These are phyloP conservation scores for Micromussa lordhowensis DNA, from an alignment of 92 coral and sea anemone species.

Conservation along the genomic window DNA sequence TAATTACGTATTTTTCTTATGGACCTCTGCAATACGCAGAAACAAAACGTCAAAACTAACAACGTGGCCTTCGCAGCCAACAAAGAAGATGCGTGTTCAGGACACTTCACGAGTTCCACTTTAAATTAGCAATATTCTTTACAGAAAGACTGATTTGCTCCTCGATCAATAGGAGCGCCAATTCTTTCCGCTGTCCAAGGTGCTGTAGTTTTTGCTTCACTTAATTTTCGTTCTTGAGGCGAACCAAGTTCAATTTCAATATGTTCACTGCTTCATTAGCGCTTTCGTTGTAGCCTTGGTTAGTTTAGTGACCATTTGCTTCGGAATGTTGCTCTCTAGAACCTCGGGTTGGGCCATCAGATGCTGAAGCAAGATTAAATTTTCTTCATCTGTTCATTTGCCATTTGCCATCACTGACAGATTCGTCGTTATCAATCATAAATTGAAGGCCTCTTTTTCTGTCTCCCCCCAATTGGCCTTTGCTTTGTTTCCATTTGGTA, in stretches of 20 bases:
- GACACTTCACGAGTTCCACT: constrained; percentile 5
- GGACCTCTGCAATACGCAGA: not conserved
- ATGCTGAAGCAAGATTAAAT: constrained; percentile 46
- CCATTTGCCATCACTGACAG: constrained; percentile 48
- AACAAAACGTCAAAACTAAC: constrained; percentile 27
- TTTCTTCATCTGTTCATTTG: constrained; percentile 56
- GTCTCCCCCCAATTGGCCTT: constrained; percentile 47
- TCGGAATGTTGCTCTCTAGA: constrained; percentile 23
- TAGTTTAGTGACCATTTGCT: constrained; percentile 25
- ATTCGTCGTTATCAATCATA: constrained; percentile 45
- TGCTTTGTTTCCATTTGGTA: constrained; percentile 33
- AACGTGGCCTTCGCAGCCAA: constrained; percentile 14
- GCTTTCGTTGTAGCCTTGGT: constrained; percentile 40
- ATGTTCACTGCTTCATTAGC: constrained; percentile 27
- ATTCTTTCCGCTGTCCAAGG: constrained; percentile 27
- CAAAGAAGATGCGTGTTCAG: constrained; percentile 9
- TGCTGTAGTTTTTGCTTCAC: constrained; percentile 39
- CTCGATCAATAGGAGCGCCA: constrained; percentile 30
- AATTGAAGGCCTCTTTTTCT: constrained; percentile 46
- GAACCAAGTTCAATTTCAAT: constrained; percentile 17
- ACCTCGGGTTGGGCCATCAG: constrained; percentile 36
- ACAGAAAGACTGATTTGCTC: constrained; percentile 44
- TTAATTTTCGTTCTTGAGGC: constrained; percentile 34
- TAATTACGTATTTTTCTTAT: too few relatives aligned
- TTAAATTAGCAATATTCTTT: constrained; percentile 6